A percentile compares a stretch with the other conserved stretches of the same genome.
phyloP scores from a whole-genome alignment of 2,797 vertebrate genomes.

The Hemibagrus guttatus region DNA sequence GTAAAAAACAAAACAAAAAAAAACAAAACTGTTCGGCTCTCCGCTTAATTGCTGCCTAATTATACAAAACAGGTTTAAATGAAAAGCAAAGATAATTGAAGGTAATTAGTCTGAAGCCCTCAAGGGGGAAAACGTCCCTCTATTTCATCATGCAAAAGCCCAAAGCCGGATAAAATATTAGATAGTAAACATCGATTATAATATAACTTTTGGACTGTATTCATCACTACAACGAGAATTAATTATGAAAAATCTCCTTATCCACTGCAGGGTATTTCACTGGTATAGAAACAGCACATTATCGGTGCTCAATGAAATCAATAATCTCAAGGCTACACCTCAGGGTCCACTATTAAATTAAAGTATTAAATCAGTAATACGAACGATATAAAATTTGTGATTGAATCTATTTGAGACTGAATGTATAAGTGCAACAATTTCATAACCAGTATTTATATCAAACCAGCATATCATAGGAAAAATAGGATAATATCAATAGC shows the following conservation, averaged over 20 bases:
- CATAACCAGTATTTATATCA: background rate
- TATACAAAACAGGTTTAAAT: conserved; percentile 16
- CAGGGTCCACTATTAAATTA: background rate
- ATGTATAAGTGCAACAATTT: background rate
- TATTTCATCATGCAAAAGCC: background rate
- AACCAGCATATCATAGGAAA: background rate
- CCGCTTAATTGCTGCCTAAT: conserved; percentile 23
- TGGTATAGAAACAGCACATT: background rate
- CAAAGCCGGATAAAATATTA: background rate
- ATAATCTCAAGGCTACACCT: background rate
- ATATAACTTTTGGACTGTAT: background rate
- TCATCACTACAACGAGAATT: background rate
- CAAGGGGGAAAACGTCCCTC: background rate
- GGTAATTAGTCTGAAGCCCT: conserved; percentile 26
- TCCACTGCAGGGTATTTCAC: background rate
- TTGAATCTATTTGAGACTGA: too few species aligned
- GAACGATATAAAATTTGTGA: background rate
- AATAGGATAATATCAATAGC: too few species aligned
- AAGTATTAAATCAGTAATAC: background rate
- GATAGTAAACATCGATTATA: background rate
- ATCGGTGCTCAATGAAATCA: background rate
- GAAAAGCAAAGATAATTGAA: conserved; percentile 24
- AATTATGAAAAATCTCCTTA: background rate
- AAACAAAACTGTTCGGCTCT: background rate
- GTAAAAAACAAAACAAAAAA: background rate